Base-by-base conservation (phyloP, 2,888 invertebrate genomes). In the Thymelicus lineola region DNA sequence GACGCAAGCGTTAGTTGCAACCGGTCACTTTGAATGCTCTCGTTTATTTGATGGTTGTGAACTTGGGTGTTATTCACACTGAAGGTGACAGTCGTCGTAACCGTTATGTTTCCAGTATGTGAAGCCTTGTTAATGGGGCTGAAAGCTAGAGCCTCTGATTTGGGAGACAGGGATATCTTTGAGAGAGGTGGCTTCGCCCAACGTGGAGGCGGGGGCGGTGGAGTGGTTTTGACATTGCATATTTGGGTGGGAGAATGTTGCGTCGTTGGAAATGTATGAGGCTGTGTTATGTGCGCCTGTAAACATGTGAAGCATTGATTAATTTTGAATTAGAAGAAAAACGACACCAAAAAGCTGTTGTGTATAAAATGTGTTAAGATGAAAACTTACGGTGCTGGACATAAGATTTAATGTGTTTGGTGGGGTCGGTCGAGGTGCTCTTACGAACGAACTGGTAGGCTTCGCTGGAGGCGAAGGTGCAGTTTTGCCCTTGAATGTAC, bases 11-110 rank as follows among this genome's bases (percentile, higher is more conserved):
- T 93, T 93, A 93, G 87, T 92, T 93, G 93, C 81, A 92, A 84
- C 79, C 88, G 87, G 76, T 94, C 91, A 76, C 86, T 92, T 79
- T 90, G 88, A 80, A 93, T 90, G 82, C 86, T 86, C 80, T 93
- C 89, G 81, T 92, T 89, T 86, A 91, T 90, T 87, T 94, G 89
- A 81, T 95, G 94, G 75, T 91, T 93, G 80, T 91, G 93, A 79
- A 91, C 87, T 84, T 93, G 91, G 71, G 91, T 90, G 81, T 95
- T 94, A 89, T 96, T 96, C 77, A 97, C 96, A 79, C 96, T 96
- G 85, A 97, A 97, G 17, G 97, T 97, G 61, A 97, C 97, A n/a
- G 97, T 97, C n/a, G 97, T 97, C 61, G 97, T 97, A 63, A 97
- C 97, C 59, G 96, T 97, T 84, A 97, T 97, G 85, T 97, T 97